These are phyloP conservation scores for Chauna torquata DNA, from an alignment of 2,113 vertebrate species.

Conservation along the genomic window DNA sequence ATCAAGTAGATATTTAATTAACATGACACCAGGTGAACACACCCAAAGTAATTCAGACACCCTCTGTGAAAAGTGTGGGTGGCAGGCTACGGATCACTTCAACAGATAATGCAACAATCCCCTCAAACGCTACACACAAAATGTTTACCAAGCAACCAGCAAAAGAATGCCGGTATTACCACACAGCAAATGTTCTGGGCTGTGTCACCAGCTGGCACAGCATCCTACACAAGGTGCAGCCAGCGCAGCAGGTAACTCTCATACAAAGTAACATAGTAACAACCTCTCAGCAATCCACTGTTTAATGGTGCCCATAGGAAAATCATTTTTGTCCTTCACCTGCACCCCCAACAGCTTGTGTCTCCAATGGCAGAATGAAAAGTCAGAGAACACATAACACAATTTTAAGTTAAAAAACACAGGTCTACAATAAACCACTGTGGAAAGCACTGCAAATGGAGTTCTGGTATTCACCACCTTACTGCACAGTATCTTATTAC, in stretches of 20 bases:
- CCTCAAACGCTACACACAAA: neutral
- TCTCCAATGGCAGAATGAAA: neutral
- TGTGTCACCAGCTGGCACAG: neutral
- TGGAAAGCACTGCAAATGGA: neutral
- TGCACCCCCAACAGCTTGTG: neutral
- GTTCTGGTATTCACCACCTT: neutral
- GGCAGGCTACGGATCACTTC: neutral
- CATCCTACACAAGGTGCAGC: neutral
- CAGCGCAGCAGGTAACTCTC: neutral
- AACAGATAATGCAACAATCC: neutral
- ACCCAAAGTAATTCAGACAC: conserved; percentile 31
- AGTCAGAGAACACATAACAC: neutral
- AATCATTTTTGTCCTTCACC: neutral
- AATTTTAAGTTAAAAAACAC: neutral
- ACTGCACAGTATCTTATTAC: neutral
- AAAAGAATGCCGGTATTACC: neutral
- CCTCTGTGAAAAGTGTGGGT: conserved; percentile 66
- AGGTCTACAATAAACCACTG: neutral
- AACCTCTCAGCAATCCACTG: neutral
- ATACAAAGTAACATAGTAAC: neutral
- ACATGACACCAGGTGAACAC: conserved; percentile 23
- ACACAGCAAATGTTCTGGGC: neutral
- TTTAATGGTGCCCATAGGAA: neutral
- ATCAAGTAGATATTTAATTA: neutral
- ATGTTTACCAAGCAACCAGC: conserved; percentile 16